Base-by-base conservation (phyloP, 2,113 vertebrate species). In the Tenebrosternarchus preto region DNA sequence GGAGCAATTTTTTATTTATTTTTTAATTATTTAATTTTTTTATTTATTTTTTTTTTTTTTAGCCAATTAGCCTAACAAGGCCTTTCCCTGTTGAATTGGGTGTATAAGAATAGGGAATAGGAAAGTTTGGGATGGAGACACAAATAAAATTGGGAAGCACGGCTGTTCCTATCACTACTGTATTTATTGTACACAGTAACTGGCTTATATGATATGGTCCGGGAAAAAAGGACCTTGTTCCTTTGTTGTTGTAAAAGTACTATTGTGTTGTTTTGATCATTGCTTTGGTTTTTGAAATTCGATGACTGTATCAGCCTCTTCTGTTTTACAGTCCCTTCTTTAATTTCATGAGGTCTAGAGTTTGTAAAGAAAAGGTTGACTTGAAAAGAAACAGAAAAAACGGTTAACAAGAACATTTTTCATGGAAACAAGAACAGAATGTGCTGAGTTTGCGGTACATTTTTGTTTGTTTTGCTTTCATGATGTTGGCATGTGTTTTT, bases 171-270 rank as follows among this genome's bases (percentile, higher is more conserved):
- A 15, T 50, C 43, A 50, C 43, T 50, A 2, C 43, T 19, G 39
- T 39, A 19, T 73, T 53, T 59, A 24, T 27, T 43, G n/a, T 61
- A 15, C 29, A 74, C 69, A 77, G 36, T 66, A 22, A 68, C 36
- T 59, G 39, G 24, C 24, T 68, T 55, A 59, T 46, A 78, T 76
- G 24, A 63, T 69, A 61, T 33, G 31, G 39, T 63, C 76, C 53
- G 15, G 43, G 43, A 50, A 17, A 17, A 72, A 59, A 57, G 7
- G 5, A 57, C 3, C 19, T 16, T 36, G 63, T 24, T 25, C n/a
- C 75, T 33, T 83, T 80, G 77, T 69, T 73, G 66, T 77, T 77
- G 64, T 61, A 43, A 46, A 73, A 39, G 60, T 73, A 78, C 56
- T 29, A 17, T 61, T 81, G 59, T 46, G 80, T 63, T 63, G 50